Evolutionary conservation across 2,113 vertebrate species (phyloP).

Genomic region (Anser brachyrhynchus): DNA sequence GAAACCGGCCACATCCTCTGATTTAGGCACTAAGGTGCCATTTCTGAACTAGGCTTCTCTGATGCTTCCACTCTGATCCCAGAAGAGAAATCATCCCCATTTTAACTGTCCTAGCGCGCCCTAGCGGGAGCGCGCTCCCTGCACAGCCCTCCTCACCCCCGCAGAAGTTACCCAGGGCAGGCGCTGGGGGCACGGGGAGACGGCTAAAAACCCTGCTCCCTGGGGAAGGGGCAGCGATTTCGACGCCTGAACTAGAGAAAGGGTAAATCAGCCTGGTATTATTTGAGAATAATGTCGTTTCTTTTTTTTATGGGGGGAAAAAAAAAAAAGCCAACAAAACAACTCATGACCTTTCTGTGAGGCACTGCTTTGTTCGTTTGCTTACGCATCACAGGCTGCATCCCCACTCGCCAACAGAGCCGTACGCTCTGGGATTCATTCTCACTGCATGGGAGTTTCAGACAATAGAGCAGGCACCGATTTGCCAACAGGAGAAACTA

Average conservation of each 20-base stretch:
- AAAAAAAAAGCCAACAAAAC: not conserved
- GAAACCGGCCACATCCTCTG: not conserved
- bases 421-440: not conserved
- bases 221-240: not conserved
- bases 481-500: not conserved
- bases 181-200: not conserved
- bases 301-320: not conserved
- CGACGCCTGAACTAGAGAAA: not conserved
- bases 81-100: not conserved
- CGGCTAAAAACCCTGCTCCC: not conserved
- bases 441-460: not conserved
- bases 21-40: not conserved
- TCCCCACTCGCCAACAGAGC: not conserved
- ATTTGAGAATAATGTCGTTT: not conserved
- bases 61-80: not conserved
- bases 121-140: constrained; percentile 7
- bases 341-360: not conserved
- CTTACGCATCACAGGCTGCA: not conserved
- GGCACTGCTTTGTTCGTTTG: not conserved
- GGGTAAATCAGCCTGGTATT: not conserved
- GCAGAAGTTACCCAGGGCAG: fast-evolving
- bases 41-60: not conserved
- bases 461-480: not conserved
- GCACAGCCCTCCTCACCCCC: not conserved
- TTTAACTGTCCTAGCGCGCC: constrained; percentile 19